Base-by-base conservation (phyloP, 2,888 invertebrate genomes). In the Limnephilus lunatus region DNA sequence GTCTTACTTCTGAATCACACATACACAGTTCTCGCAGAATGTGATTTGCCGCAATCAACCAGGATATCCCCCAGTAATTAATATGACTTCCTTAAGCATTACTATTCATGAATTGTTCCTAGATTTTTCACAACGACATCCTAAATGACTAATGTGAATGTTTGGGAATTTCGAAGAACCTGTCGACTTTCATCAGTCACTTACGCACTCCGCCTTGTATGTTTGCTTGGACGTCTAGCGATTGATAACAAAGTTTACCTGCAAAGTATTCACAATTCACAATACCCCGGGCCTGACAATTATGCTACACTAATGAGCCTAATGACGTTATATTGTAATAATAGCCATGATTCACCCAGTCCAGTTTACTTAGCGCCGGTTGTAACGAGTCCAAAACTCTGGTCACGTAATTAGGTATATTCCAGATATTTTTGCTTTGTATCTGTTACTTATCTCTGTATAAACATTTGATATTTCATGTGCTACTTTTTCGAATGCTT, bases 211-310 rank as follows among this genome's bases (percentile, higher is more conserved):
- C 35, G 30, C 19, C 39, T 39, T 39, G 48, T 68, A 68, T 68
- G 32, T 87, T 87, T 87, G 32, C 31, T 35, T 87, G 14, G 19
- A 32, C 85, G n/a, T 25, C 39, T 85, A n/a, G 87, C 68, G 31
- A 87, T 68, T 68, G 87, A 87, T 87, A 87, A 87, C 87, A 35
- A 31, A 31, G 68, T 87, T 87, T 87, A 87, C 87, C 87, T 87
- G 87, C 68, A 3, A 87, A 48, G 48, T 48, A 48, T 48, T 48
- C 48, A 48, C 44, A 44, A 44, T 44, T 44, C 14, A 19, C 3
- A 68, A 87, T 87, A 68, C 87, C 48, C 32, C 85, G 15, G 86
- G 68, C 87, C 32, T 87, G 87, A 86, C 85, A 86, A 86, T 86
- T 44, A 25, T 12, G 32, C 85, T 30, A 44, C 32, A 82, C 15